Base-by-base conservation (phyloP, 2,797 vertebrate genomes). In the Semaprochilodus insignis region DNA sequence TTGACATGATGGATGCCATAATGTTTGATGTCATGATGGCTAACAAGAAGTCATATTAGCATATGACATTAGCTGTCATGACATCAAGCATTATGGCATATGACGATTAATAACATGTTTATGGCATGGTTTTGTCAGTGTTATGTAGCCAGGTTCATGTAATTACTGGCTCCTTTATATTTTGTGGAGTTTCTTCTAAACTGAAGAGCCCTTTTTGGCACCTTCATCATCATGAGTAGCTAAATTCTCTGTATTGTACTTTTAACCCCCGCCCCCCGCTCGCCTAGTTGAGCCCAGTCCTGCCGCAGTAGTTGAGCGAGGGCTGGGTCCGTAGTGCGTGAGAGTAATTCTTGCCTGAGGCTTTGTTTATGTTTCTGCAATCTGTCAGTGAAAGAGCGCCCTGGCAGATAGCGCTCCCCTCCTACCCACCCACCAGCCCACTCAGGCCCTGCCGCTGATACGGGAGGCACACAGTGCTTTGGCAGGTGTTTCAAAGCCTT, bases 351-450 rank as follows among this genome's bases (percentile, higher is more conserved):
- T 88, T 85, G 80, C 87, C 74, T 48, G 67, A 44, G 62, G 74
- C 76, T 81, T 87, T 89, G 89, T 89, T 90, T 83, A 87, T 85
- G 75, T 87, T 87, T 88, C 83, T 86, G 85, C 71, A 76, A 87
- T 89, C 73, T 85, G 78, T 87, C 82, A 87, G 81, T 88, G 81
- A 85, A 85, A 86, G 78, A 84, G 79, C 78, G 70, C 44, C 31
- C 77, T 84, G 52, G 70, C 78, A 88, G 85, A 88, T 82, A 77
- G 78, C 62, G 31, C 63, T 86, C 77, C 72, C 77, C 81, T 74
- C 40, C 40, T 4, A 6, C 78, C 74, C 83, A 44, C 74, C 48
- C 52, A 65, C 82, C 80, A 65, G 77, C 77, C 75, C 71, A 69
- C 36, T 66, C 63, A 34, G 31, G 63, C 63, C 70, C 75, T 57